phyloP scores from a whole-genome alignment of 2,113 vertebrate species.

The Epinephelus lanceolatus region DNA sequence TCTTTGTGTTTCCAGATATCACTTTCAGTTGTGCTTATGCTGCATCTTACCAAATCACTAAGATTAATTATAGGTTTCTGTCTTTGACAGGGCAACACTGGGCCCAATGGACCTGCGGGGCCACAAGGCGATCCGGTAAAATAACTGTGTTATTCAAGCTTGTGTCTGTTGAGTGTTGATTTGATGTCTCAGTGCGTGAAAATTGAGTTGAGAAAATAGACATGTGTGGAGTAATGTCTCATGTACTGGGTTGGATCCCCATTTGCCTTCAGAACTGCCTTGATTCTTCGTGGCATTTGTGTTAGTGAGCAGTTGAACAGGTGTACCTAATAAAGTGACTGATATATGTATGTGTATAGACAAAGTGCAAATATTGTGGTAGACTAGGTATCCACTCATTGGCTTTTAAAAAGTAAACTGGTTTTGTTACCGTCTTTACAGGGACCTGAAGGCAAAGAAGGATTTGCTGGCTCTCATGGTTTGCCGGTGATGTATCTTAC shows the following conservation, averaged over 20 bases:
- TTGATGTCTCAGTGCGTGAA: not conserved
- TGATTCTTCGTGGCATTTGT: no score
- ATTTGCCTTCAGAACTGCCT: no score
- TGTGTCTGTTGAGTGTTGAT: not conserved
- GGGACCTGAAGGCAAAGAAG: constrained; percentile 72
- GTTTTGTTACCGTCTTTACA: constrained; percentile 37
- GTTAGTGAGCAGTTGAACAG: no score
- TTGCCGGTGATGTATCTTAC: constrained; percentile 65
- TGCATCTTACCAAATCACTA: not conserved
- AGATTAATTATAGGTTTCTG: constrained; percentile 28
- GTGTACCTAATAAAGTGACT: no score
- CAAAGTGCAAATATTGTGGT: not conserved
- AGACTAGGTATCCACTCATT: not conserved
- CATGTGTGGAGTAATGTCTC: no score
- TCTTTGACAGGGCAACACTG: constrained; percentile 72
- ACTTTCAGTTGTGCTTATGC: not conserved
- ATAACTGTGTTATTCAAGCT: not conserved
- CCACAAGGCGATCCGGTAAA: constrained; percentile 69
- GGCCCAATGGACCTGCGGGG: constrained; percentile 61
- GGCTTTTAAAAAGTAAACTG: not conserved
- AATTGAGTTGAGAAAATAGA: no score
- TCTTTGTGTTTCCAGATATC: not conserved
- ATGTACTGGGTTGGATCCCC: no score
- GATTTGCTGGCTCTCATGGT: constrained; percentile 72
- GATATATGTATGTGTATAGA: not conserved